Percentiles rank a stretch among this genome's conserved stretches.
Conservation (phyloP, 2,113 vertebrate species). For the Sylvicapra grimmia region DNA sequence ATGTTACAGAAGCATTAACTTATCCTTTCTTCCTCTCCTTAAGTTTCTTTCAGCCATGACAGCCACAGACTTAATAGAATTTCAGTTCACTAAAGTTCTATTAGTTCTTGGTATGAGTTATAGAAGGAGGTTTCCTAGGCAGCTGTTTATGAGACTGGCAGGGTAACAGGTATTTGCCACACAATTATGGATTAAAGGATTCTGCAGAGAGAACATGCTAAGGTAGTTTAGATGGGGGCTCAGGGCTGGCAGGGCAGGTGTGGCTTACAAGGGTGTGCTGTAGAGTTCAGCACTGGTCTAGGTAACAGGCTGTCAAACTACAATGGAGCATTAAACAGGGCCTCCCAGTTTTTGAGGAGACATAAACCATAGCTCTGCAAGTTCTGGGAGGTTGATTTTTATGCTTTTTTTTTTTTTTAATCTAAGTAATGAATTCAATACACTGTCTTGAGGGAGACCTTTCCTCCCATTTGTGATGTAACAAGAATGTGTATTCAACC, state of each 20-base stretch:
- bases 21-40: slow-evolving; percentile 20
- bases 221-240: not conserved
- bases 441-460: not conserved
- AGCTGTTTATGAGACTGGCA: slow-evolving; percentile 6
- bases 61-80: slow-evolving; percentile 42
- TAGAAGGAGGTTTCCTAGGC: slow-evolving; percentile 30
- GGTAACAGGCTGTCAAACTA: not conserved
- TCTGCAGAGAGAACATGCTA: not conserved
- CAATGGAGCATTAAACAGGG: rapidly evolving
- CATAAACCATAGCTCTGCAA: not conserved
- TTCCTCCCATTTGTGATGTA: not conserved
- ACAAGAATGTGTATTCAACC: not conserved
- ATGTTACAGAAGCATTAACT: slow-evolving; percentile 22
- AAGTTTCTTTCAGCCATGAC: slow-evolving; percentile 51
- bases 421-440: not conserved
- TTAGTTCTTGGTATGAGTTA: slow-evolving; percentile 53
- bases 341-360: not conserved
- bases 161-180: not conserved
- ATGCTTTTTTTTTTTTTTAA: not conserved
- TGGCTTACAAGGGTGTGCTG: rapidly evolving
- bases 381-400: not conserved
- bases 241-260: not conserved
- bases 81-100: slow-evolving; percentile 55
- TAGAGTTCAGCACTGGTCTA: not conserved
- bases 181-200: not conserved